Conservation (phyloP, 2,888 invertebrate genomes). For the Piscicola geometra region DNA sequence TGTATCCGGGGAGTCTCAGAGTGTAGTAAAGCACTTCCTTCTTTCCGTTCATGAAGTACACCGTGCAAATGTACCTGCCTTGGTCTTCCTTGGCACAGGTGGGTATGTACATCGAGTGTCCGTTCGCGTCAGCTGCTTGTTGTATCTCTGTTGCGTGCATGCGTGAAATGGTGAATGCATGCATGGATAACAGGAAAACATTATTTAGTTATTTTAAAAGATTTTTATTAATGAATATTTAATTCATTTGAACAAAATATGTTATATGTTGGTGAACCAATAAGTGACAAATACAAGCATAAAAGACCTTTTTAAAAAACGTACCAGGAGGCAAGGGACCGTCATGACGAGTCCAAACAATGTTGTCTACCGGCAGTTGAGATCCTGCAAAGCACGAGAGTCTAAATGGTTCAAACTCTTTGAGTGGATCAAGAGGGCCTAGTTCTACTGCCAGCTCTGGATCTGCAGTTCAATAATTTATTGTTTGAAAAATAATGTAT, state of each 20-base stretch:
- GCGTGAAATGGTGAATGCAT: too few relatives aligned
- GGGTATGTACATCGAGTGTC: not conserved
- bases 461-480: not conserved
- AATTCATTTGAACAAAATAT: too few relatives aligned
- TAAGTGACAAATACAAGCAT: not conserved
- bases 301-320: not conserved
- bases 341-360: constrained; percentile 47
- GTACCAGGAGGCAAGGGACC: constrained; percentile 56
- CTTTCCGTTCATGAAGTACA: constrained; percentile 1
- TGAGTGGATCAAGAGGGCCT: not conserved
- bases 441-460: not conserved
- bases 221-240: too few relatives aligned
- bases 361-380: constrained; percentile 32
- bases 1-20: constrained; percentile 5
- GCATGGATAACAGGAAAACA: too few relatives aligned
- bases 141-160: not conserved
- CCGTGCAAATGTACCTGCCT: constrained; percentile 25
- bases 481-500: too few relatives aligned
- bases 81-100: constrained; percentile 10
- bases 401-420: constrained; percentile 12
- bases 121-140: not conserved
- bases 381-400: constrained; percentile 55
- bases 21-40: constrained; percentile 18
- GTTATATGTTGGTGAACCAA: too few relatives aligned
- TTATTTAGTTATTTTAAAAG: too few relatives aligned